Evolutionary conservation across 2,113 vertebrate genomes (phyloP).

Genomic region (Morone chrysops): DNA sequence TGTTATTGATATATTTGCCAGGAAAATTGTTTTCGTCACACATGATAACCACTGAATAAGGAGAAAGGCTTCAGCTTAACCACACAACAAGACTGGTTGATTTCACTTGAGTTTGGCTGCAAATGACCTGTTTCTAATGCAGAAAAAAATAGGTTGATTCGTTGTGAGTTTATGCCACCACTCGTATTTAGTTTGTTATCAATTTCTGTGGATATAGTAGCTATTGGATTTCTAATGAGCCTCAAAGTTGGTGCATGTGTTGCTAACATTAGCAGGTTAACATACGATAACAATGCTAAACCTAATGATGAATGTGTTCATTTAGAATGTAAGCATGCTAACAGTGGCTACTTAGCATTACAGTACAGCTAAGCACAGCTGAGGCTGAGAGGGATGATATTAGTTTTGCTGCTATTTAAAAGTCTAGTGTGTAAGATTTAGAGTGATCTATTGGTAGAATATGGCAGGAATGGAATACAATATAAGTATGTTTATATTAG

Average conservation of each 20-base stretch:
- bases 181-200: background rate
- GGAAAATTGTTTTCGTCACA: conserved; percentile 3
- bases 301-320: too few relatives aligned
- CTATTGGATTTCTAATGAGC: background rate
- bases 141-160: background rate
- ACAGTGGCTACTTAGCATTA: too few relatives aligned
- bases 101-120: conserved; percentile 10
- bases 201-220: background rate
- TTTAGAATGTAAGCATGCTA: too few relatives aligned
- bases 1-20: conserved; percentile 6
- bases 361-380: too few relatives aligned
- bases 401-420: too few relatives aligned
- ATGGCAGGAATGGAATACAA: too few relatives aligned
- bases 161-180: background rate
- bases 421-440: too few relatives aligned
- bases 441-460: too few relatives aligned
- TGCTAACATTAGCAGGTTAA: too few relatives aligned
- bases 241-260: background rate
- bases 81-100: background rate
- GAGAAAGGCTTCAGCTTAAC: background rate
- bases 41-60: background rate
- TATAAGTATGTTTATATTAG: too few relatives aligned
- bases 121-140: background rate
- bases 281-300: too few relatives aligned
- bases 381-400: too few relatives aligned